Percentiles rank a stretch among this genome's conserved stretches.
phyloP scores from a whole-genome alignment of 2,797 vertebrate genomes.

The Myotis myotis region DNA sequence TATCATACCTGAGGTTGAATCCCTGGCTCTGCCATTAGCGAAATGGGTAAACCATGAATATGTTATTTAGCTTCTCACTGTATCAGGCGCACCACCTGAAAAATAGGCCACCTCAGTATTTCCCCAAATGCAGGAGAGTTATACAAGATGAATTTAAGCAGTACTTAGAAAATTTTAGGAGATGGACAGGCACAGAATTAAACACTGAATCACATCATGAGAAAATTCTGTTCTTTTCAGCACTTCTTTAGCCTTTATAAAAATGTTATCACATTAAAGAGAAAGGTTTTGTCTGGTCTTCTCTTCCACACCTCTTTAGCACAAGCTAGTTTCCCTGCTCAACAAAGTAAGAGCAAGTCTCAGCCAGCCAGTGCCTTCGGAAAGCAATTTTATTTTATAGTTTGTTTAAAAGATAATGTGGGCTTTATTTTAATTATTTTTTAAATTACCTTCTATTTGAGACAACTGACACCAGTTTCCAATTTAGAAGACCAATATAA shows the following conservation, averaged over 20 bases:
- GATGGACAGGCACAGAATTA: not conserved
- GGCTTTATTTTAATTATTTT: constrained; percentile 29
- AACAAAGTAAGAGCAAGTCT: not conserved
- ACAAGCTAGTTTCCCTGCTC: not conserved
- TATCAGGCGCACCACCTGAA: not conserved
- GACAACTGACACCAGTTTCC: not conserved
- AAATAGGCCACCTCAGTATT: not conserved
- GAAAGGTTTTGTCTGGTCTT: not conserved
- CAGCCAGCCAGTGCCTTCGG: not conserved
- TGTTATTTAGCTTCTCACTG: not conserved
- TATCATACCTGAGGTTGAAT: not conserved
- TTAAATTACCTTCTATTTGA: not conserved
- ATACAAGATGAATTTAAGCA: not conserved
- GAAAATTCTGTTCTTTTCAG: not conserved
- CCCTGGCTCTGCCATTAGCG: not conserved
- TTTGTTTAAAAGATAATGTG: not conserved
- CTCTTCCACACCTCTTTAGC: not conserved
- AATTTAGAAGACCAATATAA: not conserved
- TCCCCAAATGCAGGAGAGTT: not conserved
- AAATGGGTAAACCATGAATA: not conserved
- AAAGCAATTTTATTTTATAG: constrained; percentile 10
- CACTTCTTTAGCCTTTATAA: not conserved
- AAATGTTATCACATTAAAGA: not conserved
- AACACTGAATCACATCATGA: not conserved
- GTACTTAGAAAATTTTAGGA: not conserved